A percentile compares a stretch with the other conserved stretches of the same genome.
These are phyloP conservation scores for Drosophila mulleri DNA, from an alignment of 2,888 invertebrate genomes.

Conservation along the genomic window DNA sequence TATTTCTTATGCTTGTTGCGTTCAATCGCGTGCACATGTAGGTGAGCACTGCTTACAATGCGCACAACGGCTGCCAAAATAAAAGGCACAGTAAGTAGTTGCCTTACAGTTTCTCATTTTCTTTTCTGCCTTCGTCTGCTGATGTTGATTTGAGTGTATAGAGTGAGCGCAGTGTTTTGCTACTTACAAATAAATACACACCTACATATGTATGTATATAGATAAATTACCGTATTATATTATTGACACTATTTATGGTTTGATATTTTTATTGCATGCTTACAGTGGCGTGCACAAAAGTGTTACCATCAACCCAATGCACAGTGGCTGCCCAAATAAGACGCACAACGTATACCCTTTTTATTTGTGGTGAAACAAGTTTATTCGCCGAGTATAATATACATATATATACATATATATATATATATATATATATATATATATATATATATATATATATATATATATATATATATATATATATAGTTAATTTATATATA, in stretches of 20 bases:
- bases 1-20: neutral
- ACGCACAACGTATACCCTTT: neutral
- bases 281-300: slow-evolving; percentile 16
- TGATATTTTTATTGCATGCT: neutral
- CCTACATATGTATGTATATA: neutral
- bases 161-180: neutral
- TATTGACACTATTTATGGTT: neutral
- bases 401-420: slow-evolving; percentile 56
- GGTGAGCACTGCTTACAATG: neutral
- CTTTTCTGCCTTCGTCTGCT: neutral
- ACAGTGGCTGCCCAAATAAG: slow-evolving; percentile 32
- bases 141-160: neutral
- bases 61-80: neutral
- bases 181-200: neutral
- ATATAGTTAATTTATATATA: slow-evolving; percentile 57
- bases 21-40: neutral
- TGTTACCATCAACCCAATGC: neutral
- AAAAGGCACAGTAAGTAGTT: neutral
- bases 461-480: too few species aligned
- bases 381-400: slow-evolving; percentile 60
- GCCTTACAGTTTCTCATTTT: neutral
- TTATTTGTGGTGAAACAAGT: slow-evolving; percentile 47
- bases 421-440: slow-evolving; percentile 60
- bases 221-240: neutral
- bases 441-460: slow-evolving; percentile 60